Evolutionary conservation across 2,797 vertebrate species (phyloP).

Genomic region (Kryptolebias ocellatus): DNA sequence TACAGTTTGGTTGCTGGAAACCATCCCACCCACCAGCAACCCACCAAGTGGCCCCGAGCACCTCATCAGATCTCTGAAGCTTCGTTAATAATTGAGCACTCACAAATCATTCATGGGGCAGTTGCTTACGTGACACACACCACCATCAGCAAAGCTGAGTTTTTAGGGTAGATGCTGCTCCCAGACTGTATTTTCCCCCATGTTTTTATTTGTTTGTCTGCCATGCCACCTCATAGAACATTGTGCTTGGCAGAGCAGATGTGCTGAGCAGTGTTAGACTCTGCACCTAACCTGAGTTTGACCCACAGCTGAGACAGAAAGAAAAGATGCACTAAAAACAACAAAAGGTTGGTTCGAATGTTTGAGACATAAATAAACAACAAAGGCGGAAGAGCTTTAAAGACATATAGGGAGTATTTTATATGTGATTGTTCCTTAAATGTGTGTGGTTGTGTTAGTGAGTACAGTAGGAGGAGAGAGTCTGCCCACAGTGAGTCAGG

Average conservation of each 20-base stretch:
- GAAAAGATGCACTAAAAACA: constrained; percentile 9
- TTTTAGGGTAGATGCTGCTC: background rate
- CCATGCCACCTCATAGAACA: constrained; percentile 21
- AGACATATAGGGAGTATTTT: background rate
- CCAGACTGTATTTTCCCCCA: constrained; percentile 8
- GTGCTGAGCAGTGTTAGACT: constrained; percentile 5
- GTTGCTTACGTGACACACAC: constrained; percentile 30
- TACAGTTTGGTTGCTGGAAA: constrained; percentile 43
- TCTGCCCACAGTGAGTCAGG: constrained; percentile 14
- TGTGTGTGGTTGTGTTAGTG: background rate
- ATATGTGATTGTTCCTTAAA: constrained; percentile 1
- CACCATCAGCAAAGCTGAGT: constrained; percentile 17
- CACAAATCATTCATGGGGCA: constrained; percentile 77
- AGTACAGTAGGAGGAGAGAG: constrained; percentile 34
- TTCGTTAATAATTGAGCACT: constrained; percentile 72
- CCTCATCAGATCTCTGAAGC: constrained; percentile 73
- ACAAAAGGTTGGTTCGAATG: background rate
- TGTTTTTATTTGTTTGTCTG: constrained; percentile 30
- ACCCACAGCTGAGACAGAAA: constrained; percentile 35
- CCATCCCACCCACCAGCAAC: constrained; percentile 27
- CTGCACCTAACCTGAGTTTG: constrained; percentile 56
- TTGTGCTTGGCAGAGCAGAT: constrained; percentile 37
- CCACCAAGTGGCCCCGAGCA: constrained; percentile 32
- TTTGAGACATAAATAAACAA: constrained; percentile 8
- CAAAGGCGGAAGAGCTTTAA: background rate